These are phyloP conservation scores for Thamnophis sirtalis DNA, from an alignment of 2,113 vertebrate species.

Conservation along the genomic window DNA sequence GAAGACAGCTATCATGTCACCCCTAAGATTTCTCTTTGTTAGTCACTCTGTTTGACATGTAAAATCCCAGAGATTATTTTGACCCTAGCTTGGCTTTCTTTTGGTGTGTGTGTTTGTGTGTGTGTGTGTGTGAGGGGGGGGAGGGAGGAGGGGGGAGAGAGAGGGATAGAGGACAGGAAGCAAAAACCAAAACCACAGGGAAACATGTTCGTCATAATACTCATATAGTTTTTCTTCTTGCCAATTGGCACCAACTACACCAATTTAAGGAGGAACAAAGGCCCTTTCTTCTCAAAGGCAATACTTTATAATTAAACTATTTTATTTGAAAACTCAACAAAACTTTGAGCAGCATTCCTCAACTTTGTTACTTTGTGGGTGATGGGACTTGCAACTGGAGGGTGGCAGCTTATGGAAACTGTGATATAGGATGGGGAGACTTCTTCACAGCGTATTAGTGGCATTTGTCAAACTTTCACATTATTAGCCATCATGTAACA, in stretches of 20 bases:
- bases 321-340: not conserved
- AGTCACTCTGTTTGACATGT: constrained; percentile 22
- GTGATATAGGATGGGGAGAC: not conserved
- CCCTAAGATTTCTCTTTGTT: constrained; percentile 40
- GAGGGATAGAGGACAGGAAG: not conserved
- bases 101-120: not conserved
- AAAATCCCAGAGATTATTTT: constrained; percentile 23
- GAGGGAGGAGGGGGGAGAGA: too few species aligned
- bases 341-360: not conserved
- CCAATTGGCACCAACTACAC: not conserved
- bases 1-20: not conserved
- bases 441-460: not conserved
- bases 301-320: not conserved
- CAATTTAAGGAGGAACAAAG: constrained; percentile 15
- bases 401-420: not conserved
- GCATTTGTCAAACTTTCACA: not conserved
- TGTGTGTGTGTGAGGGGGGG: too few species aligned
- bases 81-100: constrained; percentile 22
- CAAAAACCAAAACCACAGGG: constrained; percentile 31
- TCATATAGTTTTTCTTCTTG: constrained; percentile 26
- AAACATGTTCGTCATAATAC: constrained; percentile 22
- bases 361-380: not conserved
- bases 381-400: not conserved
- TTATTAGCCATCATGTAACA: not conserved
- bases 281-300: not conserved